These are phyloP conservation scores for Idaea straminata DNA, from an alignment of 2,888 invertebrate genomes.

Conservation along the genomic window DNA sequence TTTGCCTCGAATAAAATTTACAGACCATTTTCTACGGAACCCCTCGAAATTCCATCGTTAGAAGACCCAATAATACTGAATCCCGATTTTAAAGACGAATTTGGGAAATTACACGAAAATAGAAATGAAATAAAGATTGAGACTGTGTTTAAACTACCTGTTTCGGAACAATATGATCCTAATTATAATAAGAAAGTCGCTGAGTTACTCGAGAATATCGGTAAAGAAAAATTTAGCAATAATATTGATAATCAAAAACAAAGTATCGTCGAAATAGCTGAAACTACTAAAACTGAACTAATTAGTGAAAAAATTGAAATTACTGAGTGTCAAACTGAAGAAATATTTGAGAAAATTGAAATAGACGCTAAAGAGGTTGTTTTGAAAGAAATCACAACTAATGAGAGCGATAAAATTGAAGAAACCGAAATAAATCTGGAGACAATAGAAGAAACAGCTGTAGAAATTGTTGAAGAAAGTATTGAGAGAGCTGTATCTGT, in stretches of 20 bases:
- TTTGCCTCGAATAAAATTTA: constrained; percentile 52
- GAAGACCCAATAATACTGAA: constrained; percentile 68
- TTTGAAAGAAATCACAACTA: constrained; percentile 20
- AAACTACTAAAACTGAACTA: constrained; percentile 7
- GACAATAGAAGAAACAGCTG: constrained; percentile 58
- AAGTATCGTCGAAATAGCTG: constrained; percentile 8
- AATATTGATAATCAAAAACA: constrained; percentile 6
- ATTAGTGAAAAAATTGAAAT: background rate
- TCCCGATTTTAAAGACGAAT: constrained; percentile 54
- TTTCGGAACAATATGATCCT: constrained; percentile 65
- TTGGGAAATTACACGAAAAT: constrained; percentile 35
- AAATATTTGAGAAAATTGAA: constrained; percentile 18
- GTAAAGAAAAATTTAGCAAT: constrained; percentile 9
- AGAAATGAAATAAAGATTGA: constrained; percentile 38
- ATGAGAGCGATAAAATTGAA: constrained; percentile 38
- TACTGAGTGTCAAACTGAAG: constrained; percentile 9
- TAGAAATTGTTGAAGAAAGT: constrained; percentile 56
- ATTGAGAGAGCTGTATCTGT: constrained; percentile 59
- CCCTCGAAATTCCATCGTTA: constrained; percentile 52
- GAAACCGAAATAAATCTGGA: constrained; percentile 47
- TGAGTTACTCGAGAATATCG: constrained; percentile 16
- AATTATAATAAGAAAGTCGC: constrained; percentile 33
- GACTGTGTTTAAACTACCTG: constrained; percentile 58
- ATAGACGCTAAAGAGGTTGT: constrained; percentile 18
- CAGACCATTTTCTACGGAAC: constrained; percentile 63